Percentiles rank a stretch among this genome's conserved stretches.
These are phyloP conservation scores for Agelas oroides DNA, from an alignment of 37 sponge, comb jelly and placozoan genomes.

Conservation along the genomic window DNA sequence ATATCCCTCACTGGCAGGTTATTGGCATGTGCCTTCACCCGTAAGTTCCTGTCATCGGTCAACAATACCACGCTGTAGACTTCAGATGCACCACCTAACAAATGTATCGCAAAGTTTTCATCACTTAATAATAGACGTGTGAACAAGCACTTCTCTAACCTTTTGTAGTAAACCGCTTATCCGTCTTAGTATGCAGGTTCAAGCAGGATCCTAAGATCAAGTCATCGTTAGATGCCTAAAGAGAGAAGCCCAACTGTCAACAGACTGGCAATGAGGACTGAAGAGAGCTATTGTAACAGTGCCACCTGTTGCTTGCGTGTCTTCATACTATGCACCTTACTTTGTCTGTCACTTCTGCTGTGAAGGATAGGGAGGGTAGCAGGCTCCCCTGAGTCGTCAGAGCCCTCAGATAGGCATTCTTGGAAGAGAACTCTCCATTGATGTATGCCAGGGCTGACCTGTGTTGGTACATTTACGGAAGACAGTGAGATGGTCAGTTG, in stretches of 20 bases:
- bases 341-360: conserved; percentile 62
- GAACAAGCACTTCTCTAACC: background rate
- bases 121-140: background rate
- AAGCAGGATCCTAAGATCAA: conserved; percentile 70
- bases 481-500: background rate
- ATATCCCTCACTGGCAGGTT: conserved; percentile 70
- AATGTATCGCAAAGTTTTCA: background rate
- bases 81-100: background rate
- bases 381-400: conserved; percentile 80
- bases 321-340: background rate
- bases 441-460: conserved; percentile 64
- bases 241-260: background rate
- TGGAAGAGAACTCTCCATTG: conserved; percentile 2
- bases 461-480: background rate
- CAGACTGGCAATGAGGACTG: too few species aligned
- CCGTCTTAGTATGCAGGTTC: conserved; percentile 51
- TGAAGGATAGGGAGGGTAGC: conserved; percentile 55
- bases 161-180: too few species aligned
- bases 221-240: conserved; percentile 83
- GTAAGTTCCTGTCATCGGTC: conserved; percentile 89
- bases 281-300: too few species aligned
- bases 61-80: conserved; percentile 70
- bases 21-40: conserved; percentile 84
- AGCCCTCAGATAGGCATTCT: conserved; percentile 24
- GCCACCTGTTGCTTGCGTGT: too few species aligned